Evolutionary conservation across 2,888 invertebrate species (phyloP).

Genomic region (Tridacna gigas): DNA sequence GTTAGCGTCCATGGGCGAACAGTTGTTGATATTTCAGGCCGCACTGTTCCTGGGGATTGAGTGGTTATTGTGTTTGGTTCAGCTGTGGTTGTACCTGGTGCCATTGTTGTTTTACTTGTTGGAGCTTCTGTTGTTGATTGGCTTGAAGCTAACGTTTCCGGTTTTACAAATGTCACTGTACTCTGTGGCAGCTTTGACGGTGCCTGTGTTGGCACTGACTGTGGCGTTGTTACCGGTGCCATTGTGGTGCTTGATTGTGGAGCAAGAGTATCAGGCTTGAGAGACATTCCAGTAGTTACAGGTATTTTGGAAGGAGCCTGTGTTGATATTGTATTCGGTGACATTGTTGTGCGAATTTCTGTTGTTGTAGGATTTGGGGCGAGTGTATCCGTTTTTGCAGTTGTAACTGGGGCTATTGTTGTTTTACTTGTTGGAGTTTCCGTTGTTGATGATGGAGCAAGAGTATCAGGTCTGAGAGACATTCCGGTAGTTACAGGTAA

Average conservation of each 20-base stretch:
- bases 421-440: not conserved
- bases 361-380: not conserved
- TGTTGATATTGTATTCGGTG: not conserved
- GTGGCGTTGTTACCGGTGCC: not conserved
- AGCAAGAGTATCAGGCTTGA: not conserved
- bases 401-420: not conserved
- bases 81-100: too few relatives aligned
- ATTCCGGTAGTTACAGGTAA: slow-evolving; percentile 4
- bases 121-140: slow-evolving; percentile 1
- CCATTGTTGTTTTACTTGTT: too few relatives aligned
- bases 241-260: not conserved
- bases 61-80: too few relatives aligned
- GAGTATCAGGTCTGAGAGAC: not conserved
- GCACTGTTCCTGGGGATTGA: too few relatives aligned
- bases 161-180: slow-evolving; percentile 10
- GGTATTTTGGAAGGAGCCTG: not conserved
- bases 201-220: slow-evolving; percentile 1
- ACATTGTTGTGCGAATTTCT: not conserved
- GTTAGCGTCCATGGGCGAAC: too few relatives aligned
- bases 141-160: not conserved
- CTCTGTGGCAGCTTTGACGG: slow-evolving; percentile 1
- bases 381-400: not conserved
- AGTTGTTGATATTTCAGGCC: too few relatives aligned
- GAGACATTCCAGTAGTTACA: not conserved
- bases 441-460: not conserved